Conservation (phyloP, 2,797 vertebrate species). For the Falco rusticolus region DNA sequence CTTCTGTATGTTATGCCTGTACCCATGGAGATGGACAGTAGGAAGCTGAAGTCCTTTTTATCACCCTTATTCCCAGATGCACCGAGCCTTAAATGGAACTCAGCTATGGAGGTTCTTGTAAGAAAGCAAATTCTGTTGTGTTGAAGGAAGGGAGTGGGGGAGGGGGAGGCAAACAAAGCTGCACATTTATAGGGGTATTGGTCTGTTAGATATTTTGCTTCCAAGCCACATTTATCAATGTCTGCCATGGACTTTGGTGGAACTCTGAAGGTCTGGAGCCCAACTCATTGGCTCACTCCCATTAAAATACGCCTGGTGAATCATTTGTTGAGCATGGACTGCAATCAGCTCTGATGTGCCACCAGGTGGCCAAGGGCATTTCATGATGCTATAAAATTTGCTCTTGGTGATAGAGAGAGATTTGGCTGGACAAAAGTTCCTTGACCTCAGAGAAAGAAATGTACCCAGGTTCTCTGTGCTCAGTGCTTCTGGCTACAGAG, state of each 20-base stretch:
- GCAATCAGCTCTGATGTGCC: background rate
- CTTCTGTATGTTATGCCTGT: background rate
- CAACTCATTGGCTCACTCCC: background rate
- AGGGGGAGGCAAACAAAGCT: background rate
- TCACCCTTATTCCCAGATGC: background rate
- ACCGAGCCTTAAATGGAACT: background rate
- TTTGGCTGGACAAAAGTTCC: background rate
- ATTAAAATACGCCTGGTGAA: background rate
- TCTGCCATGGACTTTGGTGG: background rate
- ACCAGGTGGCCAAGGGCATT: background rate
- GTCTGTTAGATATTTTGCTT: background rate
- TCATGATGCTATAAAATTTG: background rate
- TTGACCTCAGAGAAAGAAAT: background rate
- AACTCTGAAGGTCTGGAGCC: background rate
- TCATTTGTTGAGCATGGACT: background rate
- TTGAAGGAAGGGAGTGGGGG: background rate
- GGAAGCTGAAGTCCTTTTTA: background rate
- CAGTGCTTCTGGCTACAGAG: background rate
- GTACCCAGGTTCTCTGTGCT: background rate
- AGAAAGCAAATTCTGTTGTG: background rate
- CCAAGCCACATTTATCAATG: background rate
- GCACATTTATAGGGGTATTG: background rate
- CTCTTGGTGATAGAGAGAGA: background rate
- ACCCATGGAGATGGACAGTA: background rate
- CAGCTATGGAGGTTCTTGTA: background rate